Evolutionary conservation across 2,888 invertebrate genomes (phyloP).

Genomic region (Andricus quercusramuli): DNA sequence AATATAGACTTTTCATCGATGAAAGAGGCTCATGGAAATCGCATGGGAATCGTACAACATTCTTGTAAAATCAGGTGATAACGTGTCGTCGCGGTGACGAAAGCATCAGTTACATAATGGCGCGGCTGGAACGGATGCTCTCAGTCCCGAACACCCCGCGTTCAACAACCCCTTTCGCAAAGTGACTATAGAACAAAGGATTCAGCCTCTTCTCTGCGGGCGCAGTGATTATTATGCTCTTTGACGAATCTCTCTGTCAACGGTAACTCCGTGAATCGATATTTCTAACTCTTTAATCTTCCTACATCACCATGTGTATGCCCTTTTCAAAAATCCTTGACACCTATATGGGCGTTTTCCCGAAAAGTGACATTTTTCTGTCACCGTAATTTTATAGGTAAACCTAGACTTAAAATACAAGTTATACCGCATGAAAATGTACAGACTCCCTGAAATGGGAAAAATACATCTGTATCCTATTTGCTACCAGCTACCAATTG

Average conservation of each 20-base stretch:
- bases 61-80: background rate
- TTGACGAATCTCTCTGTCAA: slow-evolving; percentile 76
- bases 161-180: slow-evolving; percentile 69
- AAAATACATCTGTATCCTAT: no score
- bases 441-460: no score
- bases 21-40: background rate
- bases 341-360: no score
- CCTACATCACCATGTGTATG: slow-evolving; percentile 44
- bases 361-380: no score
- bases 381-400: no score
- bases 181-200: slow-evolving; percentile 78
- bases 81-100: slow-evolving; percentile 41
- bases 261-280: slow-evolving; percentile 71
- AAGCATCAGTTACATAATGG: slow-evolving; percentile 75
- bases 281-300: slow-evolving; percentile 75
- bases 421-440: no score
- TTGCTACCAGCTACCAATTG: no score
- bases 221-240: slow-evolving; percentile 78
- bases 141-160: slow-evolving; percentile 54
- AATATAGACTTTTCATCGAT: background rate
- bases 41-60: background rate
- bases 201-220: slow-evolving; percentile 77
- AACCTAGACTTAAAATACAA: no score
- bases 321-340: no score
- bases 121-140: slow-evolving; percentile 72